Conservation (phyloP, 2,113 vertebrate species). For the Notiomystis cincta region DNA sequence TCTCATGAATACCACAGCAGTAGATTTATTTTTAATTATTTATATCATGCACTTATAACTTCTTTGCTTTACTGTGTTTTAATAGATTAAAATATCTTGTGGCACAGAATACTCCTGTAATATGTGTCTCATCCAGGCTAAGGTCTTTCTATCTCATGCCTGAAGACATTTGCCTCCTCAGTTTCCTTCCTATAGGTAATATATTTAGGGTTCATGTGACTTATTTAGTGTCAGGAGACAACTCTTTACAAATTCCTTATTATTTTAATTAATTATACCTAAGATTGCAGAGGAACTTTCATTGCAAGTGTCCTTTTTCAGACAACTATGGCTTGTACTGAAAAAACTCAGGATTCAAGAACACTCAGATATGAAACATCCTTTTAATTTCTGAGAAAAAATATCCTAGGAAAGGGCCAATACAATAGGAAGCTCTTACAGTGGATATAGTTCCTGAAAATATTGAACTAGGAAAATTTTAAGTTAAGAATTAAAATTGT, state of each 20-base stretch:
- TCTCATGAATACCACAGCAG: not conserved
- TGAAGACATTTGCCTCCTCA: not conserved
- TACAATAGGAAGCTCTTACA: not conserved
- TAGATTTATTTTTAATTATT: not conserved
- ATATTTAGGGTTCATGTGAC: not conserved
- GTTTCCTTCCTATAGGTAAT: not conserved
- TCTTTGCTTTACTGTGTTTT: not conserved
- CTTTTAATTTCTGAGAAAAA: not conserved
- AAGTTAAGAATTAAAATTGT: not conserved
- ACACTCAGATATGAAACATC: not conserved
- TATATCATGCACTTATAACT: not conserved
- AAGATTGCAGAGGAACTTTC: not conserved
- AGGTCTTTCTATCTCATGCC: not conserved
- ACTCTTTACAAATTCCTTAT: not conserved
- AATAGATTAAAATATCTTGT: not conserved
- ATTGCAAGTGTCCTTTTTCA: not conserved
- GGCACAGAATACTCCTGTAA: not conserved
- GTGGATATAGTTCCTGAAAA: not conserved
- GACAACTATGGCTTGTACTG: not conserved
- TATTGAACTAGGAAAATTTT: not conserved
- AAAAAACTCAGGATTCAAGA: not conserved
- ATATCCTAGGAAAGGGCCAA: not conserved
- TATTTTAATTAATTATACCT: not conserved
- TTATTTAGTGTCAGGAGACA: not conserved
- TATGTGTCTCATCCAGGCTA: not conserved